Evolutionary conservation across 92 coral and sea anemone genomes (phyloP).

Genomic region (Siderastrea siderea): DNA sequence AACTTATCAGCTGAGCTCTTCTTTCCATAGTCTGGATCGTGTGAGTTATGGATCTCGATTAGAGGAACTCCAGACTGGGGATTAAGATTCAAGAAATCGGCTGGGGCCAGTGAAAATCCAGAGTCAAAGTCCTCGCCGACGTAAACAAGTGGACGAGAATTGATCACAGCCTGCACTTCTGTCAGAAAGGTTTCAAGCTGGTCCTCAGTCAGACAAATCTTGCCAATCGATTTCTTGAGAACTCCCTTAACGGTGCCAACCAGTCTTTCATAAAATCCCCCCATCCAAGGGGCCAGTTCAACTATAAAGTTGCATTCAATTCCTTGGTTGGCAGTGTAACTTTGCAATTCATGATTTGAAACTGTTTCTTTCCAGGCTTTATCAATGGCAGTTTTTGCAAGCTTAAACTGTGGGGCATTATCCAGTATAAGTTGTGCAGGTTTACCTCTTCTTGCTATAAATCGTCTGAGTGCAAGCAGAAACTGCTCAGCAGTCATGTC

Average conservation of each 20-base stretch:
- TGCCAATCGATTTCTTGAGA: too few relatives aligned
- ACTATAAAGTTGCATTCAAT: slow-evolving; percentile 1
- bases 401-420: slow-evolving; percentile 6
- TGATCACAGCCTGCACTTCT: too few relatives aligned
- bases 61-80: slow-evolving; percentile 9
- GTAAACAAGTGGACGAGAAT: too few relatives aligned
- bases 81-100: slow-evolving; percentile 1
- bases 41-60: slow-evolving; percentile 25
- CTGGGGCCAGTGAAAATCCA: too few relatives aligned
- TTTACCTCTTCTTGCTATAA: neutral
- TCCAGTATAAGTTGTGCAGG: neutral
- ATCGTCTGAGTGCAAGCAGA: slow-evolving; percentile 10
- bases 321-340: slow-evolving; percentile 14
- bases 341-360: neutral
- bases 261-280: neutral
- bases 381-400: slow-evolving; percentile 10
- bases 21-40: slow-evolving; percentile 39
- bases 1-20: slow-evolving; percentile 29
- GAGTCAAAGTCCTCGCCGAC: too few relatives aligned
- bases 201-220: too few relatives aligned
- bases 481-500: slow-evolving; percentile 6
- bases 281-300: slow-evolving; percentile 1
- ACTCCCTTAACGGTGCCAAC: neutral
- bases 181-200: too few relatives aligned
- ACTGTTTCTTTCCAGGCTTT: slow-evolving; percentile 12